Conservation (phyloP, 2,888 invertebrate species). For the Ditylenchus weischeri region DNA sequence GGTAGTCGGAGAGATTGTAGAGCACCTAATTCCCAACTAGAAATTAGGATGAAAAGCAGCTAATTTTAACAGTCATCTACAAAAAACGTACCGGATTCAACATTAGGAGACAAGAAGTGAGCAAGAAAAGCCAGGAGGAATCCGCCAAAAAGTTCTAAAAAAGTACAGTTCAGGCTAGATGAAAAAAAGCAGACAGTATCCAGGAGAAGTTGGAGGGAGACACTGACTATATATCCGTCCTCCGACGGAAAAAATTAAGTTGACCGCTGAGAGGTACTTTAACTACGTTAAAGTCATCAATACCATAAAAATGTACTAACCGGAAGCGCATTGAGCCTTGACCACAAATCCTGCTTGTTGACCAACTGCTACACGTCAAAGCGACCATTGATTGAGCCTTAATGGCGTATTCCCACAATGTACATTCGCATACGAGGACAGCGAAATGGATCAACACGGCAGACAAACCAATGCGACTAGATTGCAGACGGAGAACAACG, state of each 20-base stretch:
- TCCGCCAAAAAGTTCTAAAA: slow-evolving; percentile 29
- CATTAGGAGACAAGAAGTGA: slow-evolving; percentile 25
- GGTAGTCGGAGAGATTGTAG: slow-evolving; percentile 28
- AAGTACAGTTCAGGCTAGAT: not conserved
- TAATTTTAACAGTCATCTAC: too few species aligned
- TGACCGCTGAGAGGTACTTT: not conserved
- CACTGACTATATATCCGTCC: not conserved
- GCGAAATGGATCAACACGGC: not conserved
- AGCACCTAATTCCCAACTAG: slow-evolving; percentile 25
- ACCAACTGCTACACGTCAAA: slow-evolving; percentile 30
- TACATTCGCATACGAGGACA: slow-evolving; percentile 6
- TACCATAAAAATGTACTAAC: slow-evolving; percentile 4
- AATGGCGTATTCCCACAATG: slow-evolving; percentile 24
- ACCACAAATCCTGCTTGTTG: slow-evolving; percentile 18
- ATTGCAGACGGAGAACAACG: slow-evolving; percentile 24
- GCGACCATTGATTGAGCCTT: slow-evolving; percentile 29
- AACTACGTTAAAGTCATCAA: too few species aligned
- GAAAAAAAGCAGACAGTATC: not conserved
- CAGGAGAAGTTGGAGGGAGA: not conserved
- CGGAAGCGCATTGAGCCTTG: slow-evolving; percentile 30
- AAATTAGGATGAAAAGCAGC: not conserved
- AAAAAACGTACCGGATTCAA: slow-evolving; percentile 10
- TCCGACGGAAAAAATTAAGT: not conserved
- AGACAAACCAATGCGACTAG: slow-evolving; percentile 16
- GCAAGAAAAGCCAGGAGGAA: slow-evolving; percentile 28